Conservation (phyloP, 1,140 invertebrate genomes). For the Heterodera carotae region DNA sequence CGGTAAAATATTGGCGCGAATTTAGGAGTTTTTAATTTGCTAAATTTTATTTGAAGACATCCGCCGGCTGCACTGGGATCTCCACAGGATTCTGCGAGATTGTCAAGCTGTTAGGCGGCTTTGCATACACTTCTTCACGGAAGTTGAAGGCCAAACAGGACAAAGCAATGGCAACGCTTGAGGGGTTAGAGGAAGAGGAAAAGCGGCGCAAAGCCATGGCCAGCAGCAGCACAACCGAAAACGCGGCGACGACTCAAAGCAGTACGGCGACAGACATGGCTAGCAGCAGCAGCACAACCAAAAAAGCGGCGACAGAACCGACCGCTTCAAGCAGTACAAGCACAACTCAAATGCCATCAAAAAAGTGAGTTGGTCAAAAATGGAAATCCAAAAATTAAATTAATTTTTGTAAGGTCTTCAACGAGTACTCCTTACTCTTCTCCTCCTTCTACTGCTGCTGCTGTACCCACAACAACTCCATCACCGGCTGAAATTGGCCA, state of each 20-base stretch:
- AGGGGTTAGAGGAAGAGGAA: conserved; percentile 9
- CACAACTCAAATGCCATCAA: neutral
- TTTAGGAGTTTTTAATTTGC: neutral
- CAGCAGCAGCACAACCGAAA: conserved; percentile 4
- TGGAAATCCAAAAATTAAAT: neutral
- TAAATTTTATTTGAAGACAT: neutral
- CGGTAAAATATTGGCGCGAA: neutral
- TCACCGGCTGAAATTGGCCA: neutral
- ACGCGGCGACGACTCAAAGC: conserved; percentile 21
- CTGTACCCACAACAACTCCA: neutral
- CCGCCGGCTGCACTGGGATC: conserved; percentile 22
- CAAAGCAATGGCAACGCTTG: conserved; percentile 8
- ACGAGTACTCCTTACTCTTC: neutral
- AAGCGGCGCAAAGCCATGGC: conserved; percentile 2
- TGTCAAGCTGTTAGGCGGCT: conserved; percentile 36
- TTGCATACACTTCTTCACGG: conserved; percentile 24
- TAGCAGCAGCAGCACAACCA: conserved; percentile 1
- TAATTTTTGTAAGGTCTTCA: neutral
- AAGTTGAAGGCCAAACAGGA: conserved; percentile 8
- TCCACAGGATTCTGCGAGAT: conserved; percentile 33
- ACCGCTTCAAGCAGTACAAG: conserved; percentile 21
- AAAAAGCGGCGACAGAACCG: conserved; percentile 17
- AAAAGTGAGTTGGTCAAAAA: neutral
- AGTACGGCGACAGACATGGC: conserved; percentile 13
- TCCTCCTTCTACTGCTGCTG: neutral